A percentile compares a stretch with the other conserved stretches of the same genome.
phyloP scores from a whole-genome alignment of 2,888 invertebrate genomes.

The Apotomis capreana region DNA sequence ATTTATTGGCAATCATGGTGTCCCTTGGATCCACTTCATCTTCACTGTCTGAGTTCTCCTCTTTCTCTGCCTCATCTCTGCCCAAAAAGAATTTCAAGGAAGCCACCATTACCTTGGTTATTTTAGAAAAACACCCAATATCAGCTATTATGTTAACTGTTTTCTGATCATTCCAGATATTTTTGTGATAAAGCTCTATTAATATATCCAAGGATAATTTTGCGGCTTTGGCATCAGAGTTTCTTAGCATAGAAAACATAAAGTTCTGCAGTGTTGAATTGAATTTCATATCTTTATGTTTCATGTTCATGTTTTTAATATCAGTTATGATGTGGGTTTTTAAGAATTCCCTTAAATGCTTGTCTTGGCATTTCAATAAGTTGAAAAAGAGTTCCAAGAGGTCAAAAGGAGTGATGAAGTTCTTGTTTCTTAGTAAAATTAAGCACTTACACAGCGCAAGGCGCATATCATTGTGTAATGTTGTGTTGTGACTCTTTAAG shows the following conservation, averaged over 20 bases:
- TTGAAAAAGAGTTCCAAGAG: constrained; percentile 96
- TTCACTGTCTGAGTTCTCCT: constrained; percentile 88
- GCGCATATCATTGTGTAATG: constrained; percentile 94
- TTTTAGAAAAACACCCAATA: constrained; percentile 95
- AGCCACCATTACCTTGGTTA: constrained; percentile 97
- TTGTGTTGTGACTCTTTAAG: constrained; percentile 92
- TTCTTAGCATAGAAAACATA: constrained; percentile 96
- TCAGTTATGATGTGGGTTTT: constrained; percentile 96
- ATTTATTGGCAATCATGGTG: constrained; percentile 94
- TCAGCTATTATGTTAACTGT: constrained; percentile 98
- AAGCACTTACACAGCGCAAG: constrained; percentile 96
- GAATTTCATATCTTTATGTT: constrained; percentile 95
- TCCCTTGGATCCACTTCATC: constrained; percentile 89
- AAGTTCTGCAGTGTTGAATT: constrained; percentile 97
- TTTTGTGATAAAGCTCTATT: constrained; percentile 97
- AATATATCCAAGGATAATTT: constrained; percentile 97
- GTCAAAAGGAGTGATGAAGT: constrained; percentile 92
- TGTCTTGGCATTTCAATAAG: constrained; percentile 95
- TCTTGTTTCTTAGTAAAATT: constrained; percentile 96
- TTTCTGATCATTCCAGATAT: constrained; percentile 98
- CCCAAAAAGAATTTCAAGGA: constrained; percentile 98
- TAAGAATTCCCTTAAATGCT: constrained; percentile 92
- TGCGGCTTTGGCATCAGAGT: constrained; percentile 93
- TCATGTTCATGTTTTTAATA: constrained; percentile 96
- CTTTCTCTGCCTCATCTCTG: constrained; percentile 88